Conservation (phyloP, 2,113 vertebrate genomes). For the Oreochromis niloticus region DNA sequence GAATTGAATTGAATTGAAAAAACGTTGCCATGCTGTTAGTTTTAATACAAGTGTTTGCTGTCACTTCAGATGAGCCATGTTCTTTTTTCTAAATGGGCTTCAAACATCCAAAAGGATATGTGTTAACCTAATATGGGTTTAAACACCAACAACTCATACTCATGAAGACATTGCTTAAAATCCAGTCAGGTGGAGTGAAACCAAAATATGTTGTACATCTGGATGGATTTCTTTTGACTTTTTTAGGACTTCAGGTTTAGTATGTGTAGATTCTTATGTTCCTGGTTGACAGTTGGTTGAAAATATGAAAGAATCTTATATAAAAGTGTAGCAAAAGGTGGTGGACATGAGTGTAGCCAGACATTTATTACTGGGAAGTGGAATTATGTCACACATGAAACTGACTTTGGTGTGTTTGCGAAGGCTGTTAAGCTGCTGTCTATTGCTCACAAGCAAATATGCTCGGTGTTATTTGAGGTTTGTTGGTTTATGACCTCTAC, state of each 20-base stretch:
- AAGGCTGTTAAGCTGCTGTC: slow-evolving; percentile 1
- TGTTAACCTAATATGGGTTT: neutral
- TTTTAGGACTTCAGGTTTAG: neutral
- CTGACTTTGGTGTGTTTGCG: neutral
- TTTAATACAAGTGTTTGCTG: neutral
- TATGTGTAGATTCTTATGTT: neutral
- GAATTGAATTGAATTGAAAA: no score
- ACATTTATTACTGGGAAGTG: neutral
- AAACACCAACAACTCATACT: neutral
- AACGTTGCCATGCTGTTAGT: rapidly evolving
- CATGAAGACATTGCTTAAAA: neutral
- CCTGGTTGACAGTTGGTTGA: neutral
- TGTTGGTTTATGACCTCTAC: slow-evolving; percentile 17
- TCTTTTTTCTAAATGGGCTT: neutral
- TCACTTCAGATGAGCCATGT: neutral
- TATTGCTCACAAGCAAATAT: neutral
- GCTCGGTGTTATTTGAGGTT: neutral
- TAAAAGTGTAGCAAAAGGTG: neutral
- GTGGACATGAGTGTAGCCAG: neutral
- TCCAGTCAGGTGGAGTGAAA: neutral
- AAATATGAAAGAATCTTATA: neutral
- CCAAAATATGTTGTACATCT: neutral
- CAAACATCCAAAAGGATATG: neutral
- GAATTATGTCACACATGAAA: neutral
- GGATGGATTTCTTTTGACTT: neutral